Base-by-base conservation (phyloP, 1,140 invertebrate genomes). In the Cheumatopsyche charites region DNA sequence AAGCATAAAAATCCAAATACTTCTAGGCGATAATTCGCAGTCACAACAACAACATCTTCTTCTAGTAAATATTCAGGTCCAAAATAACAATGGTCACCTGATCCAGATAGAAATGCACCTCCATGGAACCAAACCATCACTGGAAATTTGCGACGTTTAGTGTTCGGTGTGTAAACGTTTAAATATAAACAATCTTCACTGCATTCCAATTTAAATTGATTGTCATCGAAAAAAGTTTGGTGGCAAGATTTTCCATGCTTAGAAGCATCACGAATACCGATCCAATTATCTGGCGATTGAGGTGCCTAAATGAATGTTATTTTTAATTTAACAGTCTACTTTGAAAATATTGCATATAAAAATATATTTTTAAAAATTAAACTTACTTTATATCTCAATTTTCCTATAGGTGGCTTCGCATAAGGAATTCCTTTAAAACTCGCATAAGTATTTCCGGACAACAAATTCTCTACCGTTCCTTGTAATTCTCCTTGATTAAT, bases 61-160 rank as follows among this genome's bases (percentile, higher is more conserved):
- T 84, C 81, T 6, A 90, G 78, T 2, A 92, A 79, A 69, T 88
- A 88, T 72, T 90, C 88, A 0, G 89, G 88, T 0, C 88, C 87
- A 74, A 89, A 86, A 0, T 86, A 73, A 23, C 84, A 82, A 0
- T 82, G 77, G 68, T 85, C 83, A 1, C 85, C 86, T 1, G 85
- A 86, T 9, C 90, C 90, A 67, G 82, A 83, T 0, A 84, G 82
- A 75, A 92, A 91, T n/a, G 86, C 87, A 7, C 92, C 92, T 0
- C 92, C 92, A 79, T 94, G 89, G 3, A 94, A 84, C 83, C 88
- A 94, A 3, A 93, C 86, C 68, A 79, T 73, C 0, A 82, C 81
- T n/a, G 81, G 80, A 4, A 58, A 49, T 17, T 73, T 58, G 79
- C 87, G 9, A 77, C 67, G 41, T 15, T 77, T 72, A 62, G 86